Conservation (phyloP, 2,888 invertebrate species). For the Yponomeuta evonymella region DNA sequence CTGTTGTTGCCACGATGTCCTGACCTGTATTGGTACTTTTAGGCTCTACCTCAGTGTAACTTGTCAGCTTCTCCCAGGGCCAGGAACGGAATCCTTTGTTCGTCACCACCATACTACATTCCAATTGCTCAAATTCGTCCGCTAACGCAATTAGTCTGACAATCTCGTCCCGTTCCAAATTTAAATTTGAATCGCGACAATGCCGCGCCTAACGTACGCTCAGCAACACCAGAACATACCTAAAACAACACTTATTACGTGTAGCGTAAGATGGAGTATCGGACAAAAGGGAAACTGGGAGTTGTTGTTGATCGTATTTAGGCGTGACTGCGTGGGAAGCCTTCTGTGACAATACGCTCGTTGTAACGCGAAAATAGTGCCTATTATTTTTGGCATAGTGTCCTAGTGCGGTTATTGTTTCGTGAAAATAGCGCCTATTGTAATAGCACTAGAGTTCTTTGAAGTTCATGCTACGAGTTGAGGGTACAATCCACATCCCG, state of each 20-base stretch:
- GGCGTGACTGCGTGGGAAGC: background rate
- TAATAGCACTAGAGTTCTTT: background rate
- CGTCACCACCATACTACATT: background rate
- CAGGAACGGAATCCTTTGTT: no score
- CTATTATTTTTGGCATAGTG: background rate
- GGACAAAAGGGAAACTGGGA: background rate
- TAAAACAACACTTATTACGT: background rate
- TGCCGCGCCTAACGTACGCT: background rate
- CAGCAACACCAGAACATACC: background rate
- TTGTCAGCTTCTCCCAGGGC: no score
- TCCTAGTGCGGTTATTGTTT: background rate
- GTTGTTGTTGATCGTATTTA: background rate
- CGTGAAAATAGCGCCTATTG: background rate
- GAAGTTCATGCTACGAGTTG: background rate
- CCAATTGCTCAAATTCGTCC: background rate
- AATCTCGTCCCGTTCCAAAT: background rate
- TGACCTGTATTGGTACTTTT: no score
- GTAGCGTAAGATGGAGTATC: background rate
- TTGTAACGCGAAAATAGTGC: background rate
- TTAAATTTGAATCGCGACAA: slow-evolving; percentile 3
- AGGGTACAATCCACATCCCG: background rate
- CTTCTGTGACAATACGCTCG: background rate
- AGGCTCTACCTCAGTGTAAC: no score
- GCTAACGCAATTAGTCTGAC: background rate
- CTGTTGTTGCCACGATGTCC: no score